Conservation (phyloP, 2,888 invertebrate species). For the Anoncus sp. region DNA sequence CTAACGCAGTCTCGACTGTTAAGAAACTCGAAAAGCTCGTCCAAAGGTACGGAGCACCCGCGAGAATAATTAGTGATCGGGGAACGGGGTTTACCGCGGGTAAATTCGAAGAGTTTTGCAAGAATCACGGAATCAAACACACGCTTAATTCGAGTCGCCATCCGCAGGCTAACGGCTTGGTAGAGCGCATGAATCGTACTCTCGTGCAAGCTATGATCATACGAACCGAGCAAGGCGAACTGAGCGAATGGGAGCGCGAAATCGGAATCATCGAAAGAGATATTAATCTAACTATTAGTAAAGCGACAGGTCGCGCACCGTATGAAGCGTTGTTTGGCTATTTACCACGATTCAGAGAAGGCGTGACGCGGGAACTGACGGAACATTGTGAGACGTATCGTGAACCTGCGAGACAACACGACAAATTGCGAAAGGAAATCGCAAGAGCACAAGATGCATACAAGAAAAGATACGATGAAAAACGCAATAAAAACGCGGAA, state of each 20-base stretch:
- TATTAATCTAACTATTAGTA: background rate
- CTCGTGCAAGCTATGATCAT: constrained; percentile 36
- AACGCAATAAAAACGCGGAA: background rate
- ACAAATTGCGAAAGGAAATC: too few relatives aligned
- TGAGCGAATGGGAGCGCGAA: background rate
- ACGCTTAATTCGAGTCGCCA: constrained; percentile 61
- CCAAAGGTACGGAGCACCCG: constrained; percentile 54
- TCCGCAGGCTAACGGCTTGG: constrained; percentile 59
- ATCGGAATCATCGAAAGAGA: background rate
- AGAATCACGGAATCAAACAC: constrained; percentile 54
- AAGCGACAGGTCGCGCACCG: background rate
- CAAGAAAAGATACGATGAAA: constrained; percentile 14
- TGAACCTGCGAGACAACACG: background rate
- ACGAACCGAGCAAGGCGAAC: background rate
- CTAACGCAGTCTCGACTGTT: constrained; percentile 39
- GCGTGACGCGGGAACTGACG: background rate
- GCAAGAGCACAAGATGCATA: too few relatives aligned
- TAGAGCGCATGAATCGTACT: constrained; percentile 53
- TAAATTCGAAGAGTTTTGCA: constrained; percentile 54
- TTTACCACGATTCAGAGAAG: background rate
- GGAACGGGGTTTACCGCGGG: constrained; percentile 63
- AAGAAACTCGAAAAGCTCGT: constrained; percentile 52
- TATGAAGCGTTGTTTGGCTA: background rate
- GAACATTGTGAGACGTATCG: background rate
- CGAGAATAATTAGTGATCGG: constrained; percentile 58